These are phyloP conservation scores for Steinernema carpocapsae DNA, from an alignment of 2,888 invertebrate species.

Conservation along the genomic window DNA sequence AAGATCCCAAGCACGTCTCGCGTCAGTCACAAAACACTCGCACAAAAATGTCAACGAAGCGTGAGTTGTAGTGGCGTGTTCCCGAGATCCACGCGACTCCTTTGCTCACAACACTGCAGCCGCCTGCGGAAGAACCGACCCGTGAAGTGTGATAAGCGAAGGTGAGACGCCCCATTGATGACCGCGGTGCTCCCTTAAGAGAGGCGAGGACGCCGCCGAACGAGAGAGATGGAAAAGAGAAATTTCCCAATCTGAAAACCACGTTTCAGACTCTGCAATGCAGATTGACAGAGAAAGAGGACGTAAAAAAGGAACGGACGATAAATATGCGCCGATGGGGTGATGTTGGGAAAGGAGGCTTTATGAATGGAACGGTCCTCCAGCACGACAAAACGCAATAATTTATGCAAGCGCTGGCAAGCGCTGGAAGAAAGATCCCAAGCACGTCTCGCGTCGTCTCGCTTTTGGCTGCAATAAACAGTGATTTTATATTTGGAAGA, in stretches of 20 bases:
- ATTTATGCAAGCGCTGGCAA: no score
- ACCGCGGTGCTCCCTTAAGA: not conserved
- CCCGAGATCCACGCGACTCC: not conserved
- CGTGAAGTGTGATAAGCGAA: no score
- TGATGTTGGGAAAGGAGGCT: not conserved
- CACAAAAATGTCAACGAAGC: not conserved
- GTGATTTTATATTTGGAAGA: no score
- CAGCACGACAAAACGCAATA: no score
- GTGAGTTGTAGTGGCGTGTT: not conserved
- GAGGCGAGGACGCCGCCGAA: not conserved
- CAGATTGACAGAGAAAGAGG: not conserved
- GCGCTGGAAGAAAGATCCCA: no score
- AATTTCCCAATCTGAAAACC: slow-evolving; percentile 28
- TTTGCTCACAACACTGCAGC: no score
- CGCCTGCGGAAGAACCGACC: no score
- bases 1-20: no score
- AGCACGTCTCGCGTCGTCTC: no score
- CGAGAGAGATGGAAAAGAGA: slow-evolving; percentile 1
- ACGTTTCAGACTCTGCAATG: not conserved
- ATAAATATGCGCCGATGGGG: not conserved
- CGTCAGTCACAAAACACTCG: no score
- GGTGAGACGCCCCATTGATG: not conserved
- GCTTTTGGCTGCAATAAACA: no score
- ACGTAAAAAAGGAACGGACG: not conserved
- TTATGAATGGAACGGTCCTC: not conserved